These are phyloP conservation scores for Leucosticte australis DNA, from an alignment of 2,113 vertebrate species.

Conservation along the genomic window DNA sequence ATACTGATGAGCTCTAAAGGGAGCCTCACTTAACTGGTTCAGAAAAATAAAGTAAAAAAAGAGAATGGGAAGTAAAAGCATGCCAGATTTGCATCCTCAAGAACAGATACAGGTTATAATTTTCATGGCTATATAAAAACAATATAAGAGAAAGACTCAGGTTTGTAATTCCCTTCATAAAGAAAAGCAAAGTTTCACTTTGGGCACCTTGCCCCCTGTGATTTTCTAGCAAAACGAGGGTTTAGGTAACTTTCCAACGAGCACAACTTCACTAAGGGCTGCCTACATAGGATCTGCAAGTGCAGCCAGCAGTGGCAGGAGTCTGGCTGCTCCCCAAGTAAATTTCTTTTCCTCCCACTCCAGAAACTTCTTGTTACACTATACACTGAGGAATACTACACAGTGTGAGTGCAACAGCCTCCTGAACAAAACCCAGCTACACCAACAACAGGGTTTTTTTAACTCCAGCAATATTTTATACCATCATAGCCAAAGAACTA, in stretches of 20 bases:
- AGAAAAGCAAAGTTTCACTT: neutral
- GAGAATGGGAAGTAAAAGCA: neutral
- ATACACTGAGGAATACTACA: neutral
- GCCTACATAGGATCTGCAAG: neutral
- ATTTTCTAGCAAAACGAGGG: neutral
- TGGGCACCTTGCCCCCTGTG: neutral
- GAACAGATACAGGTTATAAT: neutral
- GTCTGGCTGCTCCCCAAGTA: neutral
- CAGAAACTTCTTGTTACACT: neutral
- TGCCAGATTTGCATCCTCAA: neutral
- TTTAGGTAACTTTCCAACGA: neutral
- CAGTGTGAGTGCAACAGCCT: neutral
- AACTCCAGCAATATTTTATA: neutral
- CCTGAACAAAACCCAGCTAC: neutral
- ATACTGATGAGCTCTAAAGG: neutral
- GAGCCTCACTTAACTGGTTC: neutral
- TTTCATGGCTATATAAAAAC: neutral
- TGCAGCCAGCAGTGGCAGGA: neutral
- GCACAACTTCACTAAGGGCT: neutral
- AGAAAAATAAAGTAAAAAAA: neutral
- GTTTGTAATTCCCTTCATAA: neutral
- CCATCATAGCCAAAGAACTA: neutral
- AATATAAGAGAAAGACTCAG: neutral
- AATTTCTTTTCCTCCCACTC: neutral
- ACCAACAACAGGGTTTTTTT: neutral